A percentile compares a stretch with the other conserved stretches of the same genome.
phyloP scores from a whole-genome alignment of 2,113 vertebrate genomes.

The Morone saxatilis region DNA sequence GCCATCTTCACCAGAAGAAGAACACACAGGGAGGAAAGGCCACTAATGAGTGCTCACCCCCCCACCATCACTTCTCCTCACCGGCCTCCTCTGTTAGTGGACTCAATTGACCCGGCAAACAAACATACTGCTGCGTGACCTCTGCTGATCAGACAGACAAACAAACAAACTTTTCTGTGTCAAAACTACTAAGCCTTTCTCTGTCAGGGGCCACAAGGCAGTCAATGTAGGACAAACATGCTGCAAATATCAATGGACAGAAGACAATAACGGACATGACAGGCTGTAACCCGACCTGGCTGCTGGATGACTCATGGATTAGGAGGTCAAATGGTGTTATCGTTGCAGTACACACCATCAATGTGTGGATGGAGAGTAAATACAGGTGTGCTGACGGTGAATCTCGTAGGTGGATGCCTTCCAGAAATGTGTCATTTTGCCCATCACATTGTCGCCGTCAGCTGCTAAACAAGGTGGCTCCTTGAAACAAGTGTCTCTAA shows the following conservation, averaged over 20 bases:
- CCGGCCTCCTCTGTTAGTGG: slow-evolving; percentile 61
- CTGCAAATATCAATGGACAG: slow-evolving; percentile 64
- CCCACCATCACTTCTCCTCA: slow-evolving; percentile 51
- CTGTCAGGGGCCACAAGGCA: slow-evolving; percentile 49
- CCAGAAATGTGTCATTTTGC: slow-evolving; percentile 56
- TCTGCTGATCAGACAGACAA: slow-evolving; percentile 80
- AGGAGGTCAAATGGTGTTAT: slow-evolving; percentile 38
- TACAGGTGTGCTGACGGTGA: slow-evolving; percentile 55
- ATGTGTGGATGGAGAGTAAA: slow-evolving; percentile 42
- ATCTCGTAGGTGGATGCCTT: slow-evolving; percentile 39
- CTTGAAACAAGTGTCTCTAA: slow-evolving; percentile 78
- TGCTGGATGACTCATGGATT: slow-evolving; percentile 29
- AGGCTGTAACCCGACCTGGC: slow-evolving; percentile 22
- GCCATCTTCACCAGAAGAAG: slow-evolving; percentile 55
- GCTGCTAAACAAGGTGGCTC: slow-evolving; percentile 70
- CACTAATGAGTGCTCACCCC: slow-evolving; percentile 53
- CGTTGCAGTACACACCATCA: slow-evolving; percentile 6
- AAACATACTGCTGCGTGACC: slow-evolving; percentile 74
- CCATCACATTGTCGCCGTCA: slow-evolving; percentile 40
- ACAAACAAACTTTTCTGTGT: slow-evolving; percentile 79
- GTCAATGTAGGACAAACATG: slow-evolving; percentile 62
- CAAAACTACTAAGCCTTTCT: slow-evolving; percentile 54
- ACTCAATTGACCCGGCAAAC: slow-evolving; percentile 79
- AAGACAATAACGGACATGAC: slow-evolving; percentile 36
- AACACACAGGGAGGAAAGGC: slow-evolving; percentile 63